Conservation (phyloP, 2,113 vertebrate species). For the Cephalophus harveyi region DNA sequence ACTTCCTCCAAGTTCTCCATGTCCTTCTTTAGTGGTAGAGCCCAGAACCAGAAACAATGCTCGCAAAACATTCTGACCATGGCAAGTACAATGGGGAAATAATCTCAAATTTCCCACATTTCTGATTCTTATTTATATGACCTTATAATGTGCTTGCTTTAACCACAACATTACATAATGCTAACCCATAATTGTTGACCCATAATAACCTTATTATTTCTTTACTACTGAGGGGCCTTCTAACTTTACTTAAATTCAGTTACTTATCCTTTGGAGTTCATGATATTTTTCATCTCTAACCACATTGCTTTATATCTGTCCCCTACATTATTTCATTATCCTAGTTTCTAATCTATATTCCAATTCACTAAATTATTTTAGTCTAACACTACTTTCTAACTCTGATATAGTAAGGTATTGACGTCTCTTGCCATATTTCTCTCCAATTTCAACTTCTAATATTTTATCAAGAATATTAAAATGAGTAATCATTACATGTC, state of each 20-base stretch:
- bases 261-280: not conserved
- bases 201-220: not conserved
- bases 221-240: not conserved
- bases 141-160: not conserved
- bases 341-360: conserved; percentile 7
- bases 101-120: conserved; percentile 13
- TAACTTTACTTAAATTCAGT: conserved; percentile 15
- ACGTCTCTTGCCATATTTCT: not conserved
- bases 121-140: conserved; percentile 31
- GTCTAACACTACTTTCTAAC: not conserved
- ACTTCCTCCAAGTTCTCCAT: conserved; percentile 61
- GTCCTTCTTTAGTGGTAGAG: conserved; percentile 40
- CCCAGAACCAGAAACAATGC: conserved; percentile 51
- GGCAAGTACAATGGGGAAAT: conserved; percentile 49
- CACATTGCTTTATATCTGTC: not conserved
- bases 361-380: conserved; percentile 5
- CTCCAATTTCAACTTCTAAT: not conserved
- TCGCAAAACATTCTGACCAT: not conserved
- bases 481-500: not conserved
- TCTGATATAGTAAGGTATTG: not conserved
- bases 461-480: conserved; percentile 11
- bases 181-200: not conserved
- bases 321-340: not conserved
- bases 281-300: not conserved
- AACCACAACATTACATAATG: not conserved